A percentile compares a stretch with the other conserved stretches of the same genome.
These are phyloP conservation scores for Cistogaster globosa DNA, from an alignment of 2,888 invertebrate genomes.

Conservation along the genomic window DNA sequence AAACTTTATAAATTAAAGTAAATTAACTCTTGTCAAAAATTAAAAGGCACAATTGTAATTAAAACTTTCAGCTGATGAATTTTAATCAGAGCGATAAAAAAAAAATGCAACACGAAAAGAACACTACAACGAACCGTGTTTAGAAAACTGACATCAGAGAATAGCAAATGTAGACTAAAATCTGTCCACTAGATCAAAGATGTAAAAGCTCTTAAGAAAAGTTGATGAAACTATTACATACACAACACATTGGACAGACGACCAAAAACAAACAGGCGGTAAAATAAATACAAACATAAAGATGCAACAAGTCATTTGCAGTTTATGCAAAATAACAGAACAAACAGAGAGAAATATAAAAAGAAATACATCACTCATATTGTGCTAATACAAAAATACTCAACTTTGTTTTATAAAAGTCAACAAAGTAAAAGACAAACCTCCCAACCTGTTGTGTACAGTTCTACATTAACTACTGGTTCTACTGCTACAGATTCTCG, in stretches of 20 bases:
- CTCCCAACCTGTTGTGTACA: conserved; percentile 51
- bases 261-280: neutral
- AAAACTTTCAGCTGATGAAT: conserved; percentile 41
- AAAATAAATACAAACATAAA: conserved; percentile 12
- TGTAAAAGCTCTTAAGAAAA: conserved; percentile 53
- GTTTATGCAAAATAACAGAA: conserved; percentile 53
- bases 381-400: conserved; percentile 55
- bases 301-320: conserved; percentile 69
- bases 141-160: conserved; percentile 60
- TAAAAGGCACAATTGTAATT: conserved; percentile 37
- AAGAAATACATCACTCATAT: conserved; percentile 40
- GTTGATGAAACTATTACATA: conserved; percentile 40
- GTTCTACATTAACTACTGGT: conserved; percentile 1
- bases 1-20: neutral
- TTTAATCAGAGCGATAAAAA: conserved; percentile 25
- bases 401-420: neutral
- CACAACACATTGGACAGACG: neutral
- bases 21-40: conserved; percentile 2
- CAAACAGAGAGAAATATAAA: neutral
- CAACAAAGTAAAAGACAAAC: conserved; percentile 23
- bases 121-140: conserved; percentile 32
- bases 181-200: conserved; percentile 52
- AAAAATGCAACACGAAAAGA: conserved; percentile 15
- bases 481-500: neutral
- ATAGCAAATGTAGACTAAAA: conserved; percentile 68